Base-by-base conservation (phyloP, 2,888 invertebrate species). In the Lasioglossum marginatum region DNA sequence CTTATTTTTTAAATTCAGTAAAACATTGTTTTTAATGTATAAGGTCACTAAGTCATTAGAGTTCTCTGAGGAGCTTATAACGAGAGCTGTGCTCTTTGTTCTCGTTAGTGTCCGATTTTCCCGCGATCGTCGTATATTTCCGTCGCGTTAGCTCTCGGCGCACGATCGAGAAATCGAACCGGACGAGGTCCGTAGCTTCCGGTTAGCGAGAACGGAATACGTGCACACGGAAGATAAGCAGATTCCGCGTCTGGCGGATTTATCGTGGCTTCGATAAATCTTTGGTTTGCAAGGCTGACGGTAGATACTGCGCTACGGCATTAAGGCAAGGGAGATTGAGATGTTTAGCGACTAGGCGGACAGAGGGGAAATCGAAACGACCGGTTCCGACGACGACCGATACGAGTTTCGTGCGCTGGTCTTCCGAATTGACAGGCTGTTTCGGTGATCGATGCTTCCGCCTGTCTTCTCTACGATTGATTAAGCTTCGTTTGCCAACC, bases 201-300 rank as follows among this genome's bases (percentile, higher is more conserved):
- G 68, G 71, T 72, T 75, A 40, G 27, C 16, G n/a, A 57, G 57
- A 43, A 37, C 37, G 73, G 57, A 40, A n/a, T 74, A 82, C 77
- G 75, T 82, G 74, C 76, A 66, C 75, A 48, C n/a, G 48, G 40
- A 16, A 68, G 85, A 83, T 83, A 86, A 84, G 84, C 60, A 84
- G 83, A 83, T 80, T 83, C 74, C 60, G 43, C 52, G 79, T 52
- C 37, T 70, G 73, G 52, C 37, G 68, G 78, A 84, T 86, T 84
- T 81, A 86, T 81, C 71, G 86, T 71, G 68, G 80, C 45, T 68
- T 74, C 80, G 80, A 84, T 76, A 81, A 70, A 78, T 78, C 77
- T 78, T 68, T 63, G 78, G 68, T 75, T 63, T 71, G 68, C 77
- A 34, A 27, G 31, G 57, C 40, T 77, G 81, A 27, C 60, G 34